Evolutionary conservation across 2,888 invertebrate genomes (phyloP), one percentile per base, ranked within the genome.

Genomic region (Hololepta plana): DNA sequence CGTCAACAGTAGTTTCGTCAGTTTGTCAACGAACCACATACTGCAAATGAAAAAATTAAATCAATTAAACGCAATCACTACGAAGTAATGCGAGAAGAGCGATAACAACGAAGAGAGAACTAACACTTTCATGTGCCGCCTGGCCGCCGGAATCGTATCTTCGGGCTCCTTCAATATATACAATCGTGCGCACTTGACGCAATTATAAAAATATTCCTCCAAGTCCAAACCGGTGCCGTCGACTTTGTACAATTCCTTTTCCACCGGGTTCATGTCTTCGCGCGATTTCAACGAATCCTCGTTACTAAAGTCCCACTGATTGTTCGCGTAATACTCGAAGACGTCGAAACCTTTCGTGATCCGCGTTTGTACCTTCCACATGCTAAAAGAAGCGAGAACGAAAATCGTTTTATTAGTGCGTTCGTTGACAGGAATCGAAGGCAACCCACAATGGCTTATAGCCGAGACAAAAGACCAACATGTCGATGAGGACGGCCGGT

Each of bases 241-340:
- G 1, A 79, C 53, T 32, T 75, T 70, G 43, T 79, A 84, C 15
- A 62, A 65, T 3, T 55, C 38, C 22, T 62, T 58, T 46, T 84
- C 84, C 29, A 53, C 57, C 0, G 63, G 57, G 43, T 81, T 82
- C 37, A 82, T 55, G 4, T 55, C 47, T 2, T 54, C 47, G 15
- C 80, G 54, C 1, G 76, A 38, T 4, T 53, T 46, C 5, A 67
- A 51, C 0, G 72, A 64, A 34, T 69, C 66, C 25, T 71, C 63
- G 11, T 80, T 82, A 22, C 72, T 71, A 49, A 87, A 85, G 44
- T 79, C 76, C 90, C 91, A 91, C 34, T 85, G 82, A 46, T 82
- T 81, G 47, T 79, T 82, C 0, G 88, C 85, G 55, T 91, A 91
- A 49, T 87, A 90, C 45, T 87, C 82, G 43, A 91, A 77, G 1